Percentiles rank a stretch among this genome's conserved stretches.
phyloP scores from a whole-genome alignment of 1,140 invertebrate genomes.

The Zophobas atratus region DNA sequence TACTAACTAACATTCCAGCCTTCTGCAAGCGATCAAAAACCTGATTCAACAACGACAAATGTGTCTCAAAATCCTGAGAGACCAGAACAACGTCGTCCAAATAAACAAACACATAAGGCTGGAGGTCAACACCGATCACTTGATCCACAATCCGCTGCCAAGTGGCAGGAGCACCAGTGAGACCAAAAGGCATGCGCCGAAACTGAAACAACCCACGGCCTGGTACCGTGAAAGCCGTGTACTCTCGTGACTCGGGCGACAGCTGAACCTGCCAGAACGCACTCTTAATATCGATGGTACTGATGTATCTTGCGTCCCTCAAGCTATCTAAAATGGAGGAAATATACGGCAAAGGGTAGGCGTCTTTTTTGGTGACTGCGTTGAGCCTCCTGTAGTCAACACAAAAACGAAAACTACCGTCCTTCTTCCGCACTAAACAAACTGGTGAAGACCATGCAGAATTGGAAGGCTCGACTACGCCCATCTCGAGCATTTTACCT shows the following conservation, averaged over 20 bases:
- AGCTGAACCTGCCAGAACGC: conserved; percentile 63
- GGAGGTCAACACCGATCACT: conserved; percentile 51
- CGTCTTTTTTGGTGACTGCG: conserved; percentile 58
- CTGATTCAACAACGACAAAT: conserved; percentile 53
- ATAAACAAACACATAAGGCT: conserved; percentile 58
- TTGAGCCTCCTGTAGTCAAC: conserved; percentile 63
- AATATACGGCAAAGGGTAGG: conserved; percentile 63
- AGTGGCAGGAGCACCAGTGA: conserved; percentile 64
- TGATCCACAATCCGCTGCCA: conserved; percentile 62
- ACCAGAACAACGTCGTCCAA: conserved; percentile 50
- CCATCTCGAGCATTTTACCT: conserved; percentile 55
- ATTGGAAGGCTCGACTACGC: conserved; percentile 54
- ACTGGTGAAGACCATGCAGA: conserved; percentile 58
- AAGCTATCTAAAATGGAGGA: conserved; percentile 62
- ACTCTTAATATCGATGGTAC: conserved; percentile 58
- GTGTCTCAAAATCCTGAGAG: conserved; percentile 45
- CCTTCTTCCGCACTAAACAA: conserved; percentile 58
- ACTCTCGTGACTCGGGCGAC: conserved; percentile 49
- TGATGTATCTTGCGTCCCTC: conserved; percentile 57
- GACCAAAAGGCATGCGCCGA: conserved; percentile 61
- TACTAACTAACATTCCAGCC: conserved; percentile 57
- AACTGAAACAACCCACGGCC: conserved; percentile 62
- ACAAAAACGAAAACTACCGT: conserved; percentile 60
- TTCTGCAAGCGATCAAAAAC: conserved; percentile 57
- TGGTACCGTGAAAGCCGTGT: conserved; percentile 62